Base-by-base conservation (phyloP, 2,888 invertebrate species). In the Diplazon laetatorius region DNA sequence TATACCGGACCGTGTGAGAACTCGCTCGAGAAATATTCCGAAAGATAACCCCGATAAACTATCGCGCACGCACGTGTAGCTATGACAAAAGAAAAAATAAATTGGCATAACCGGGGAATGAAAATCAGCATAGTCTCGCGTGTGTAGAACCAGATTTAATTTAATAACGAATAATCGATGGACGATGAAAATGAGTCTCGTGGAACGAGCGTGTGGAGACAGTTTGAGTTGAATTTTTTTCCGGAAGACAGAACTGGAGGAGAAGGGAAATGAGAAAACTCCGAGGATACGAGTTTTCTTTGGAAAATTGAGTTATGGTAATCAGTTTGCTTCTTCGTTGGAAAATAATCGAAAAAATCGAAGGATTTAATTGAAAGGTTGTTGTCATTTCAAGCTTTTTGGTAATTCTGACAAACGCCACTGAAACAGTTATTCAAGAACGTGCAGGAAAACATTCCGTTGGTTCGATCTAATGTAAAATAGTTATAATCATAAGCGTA, bases 1-100 rank as follows among this genome's bases (percentile, higher is more conserved):
- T 68, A 30, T 63, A 44, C n/a, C n/a, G 18, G 20, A 42, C 16
- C 68, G 20, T 18, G 20, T 25, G 9, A 12, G 42, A 52, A 55
- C 55, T 46, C 25, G 16, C 68, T 71, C 39, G 57, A 39, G 48
- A 78, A n/a, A 82, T 82, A 81, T 79, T 78, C 74, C 73, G 76
- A 68, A 48, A 75, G 80, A 81, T 83, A 70, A 46, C 76, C n/a
- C 55, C 78, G 81, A 82, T 80, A 73, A 70, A 66, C 52, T 57
- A 82, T 82, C 71, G 69, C 50, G 68, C 66, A 72, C 74, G 73
- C 73, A 59, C 78, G 76, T 78, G 30, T 2, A 73, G 74, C 63
- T 62, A n/a, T n/a, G 71, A 46, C n/a, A 70, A 66, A 42, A 60
- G 14, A 14, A 63, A 63, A 44, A 39, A 60, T n/a, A n/a, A n/a